A percentile compares a stretch with the other conserved stretches of the same genome.
phyloP scores from a whole-genome alignment of 2,797 vertebrate genomes.

The Melanotaenia trifasciata region DNA sequence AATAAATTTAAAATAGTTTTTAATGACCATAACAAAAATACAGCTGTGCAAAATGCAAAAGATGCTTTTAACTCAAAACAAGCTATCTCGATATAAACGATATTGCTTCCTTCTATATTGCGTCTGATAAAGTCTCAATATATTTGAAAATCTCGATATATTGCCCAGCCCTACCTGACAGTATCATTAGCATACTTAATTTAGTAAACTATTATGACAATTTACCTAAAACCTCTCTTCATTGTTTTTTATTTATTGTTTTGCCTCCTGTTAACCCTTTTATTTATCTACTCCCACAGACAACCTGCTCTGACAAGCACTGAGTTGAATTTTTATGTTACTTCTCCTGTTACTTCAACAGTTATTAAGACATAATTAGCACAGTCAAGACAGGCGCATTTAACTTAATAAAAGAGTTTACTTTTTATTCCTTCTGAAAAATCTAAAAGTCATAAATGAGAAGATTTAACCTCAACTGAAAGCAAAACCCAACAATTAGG shows the following conservation, averaged over 20 bases:
- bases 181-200: background rate
- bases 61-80: no score
- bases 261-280: background rate
- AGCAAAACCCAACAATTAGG: background rate
- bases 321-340: background rate
- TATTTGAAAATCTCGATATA: no score
- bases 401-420: background rate
- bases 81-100: no score
- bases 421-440: background rate
- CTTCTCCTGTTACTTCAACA: conserved; percentile 14
- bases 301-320: conserved; percentile 14
- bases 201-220: background rate
- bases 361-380: conserved; percentile 4
- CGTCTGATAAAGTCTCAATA: no score
- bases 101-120: no score
- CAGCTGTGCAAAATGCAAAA: no score
- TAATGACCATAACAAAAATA: no score
- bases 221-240: background rate
- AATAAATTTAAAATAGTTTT: no score
- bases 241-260: background rate
- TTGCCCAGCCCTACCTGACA: no score
- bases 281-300: conserved; percentile 25
- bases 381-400: background rate
- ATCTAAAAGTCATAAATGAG: background rate
- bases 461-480: background rate